phyloP scores from a whole-genome alignment of 2,113 vertebrate species.

The Gnathonemus echidnorhynchus region DNA sequence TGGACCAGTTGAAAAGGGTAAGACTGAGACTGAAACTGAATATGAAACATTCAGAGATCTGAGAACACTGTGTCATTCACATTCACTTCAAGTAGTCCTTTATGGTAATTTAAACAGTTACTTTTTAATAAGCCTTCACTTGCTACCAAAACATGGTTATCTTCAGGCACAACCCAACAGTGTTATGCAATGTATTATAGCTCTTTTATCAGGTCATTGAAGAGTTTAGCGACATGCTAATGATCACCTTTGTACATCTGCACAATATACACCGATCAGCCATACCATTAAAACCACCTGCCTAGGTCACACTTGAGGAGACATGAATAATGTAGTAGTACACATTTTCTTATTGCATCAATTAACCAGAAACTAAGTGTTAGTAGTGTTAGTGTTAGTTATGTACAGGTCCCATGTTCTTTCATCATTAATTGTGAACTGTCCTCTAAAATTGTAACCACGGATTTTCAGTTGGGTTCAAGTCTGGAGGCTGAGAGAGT shows the following conservation, averaged over 20 bases:
- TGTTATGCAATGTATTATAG: background rate
- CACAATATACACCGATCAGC: background rate
- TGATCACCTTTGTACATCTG: background rate
- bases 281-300: no score
- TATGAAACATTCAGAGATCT: background rate
- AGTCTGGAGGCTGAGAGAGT: no score
- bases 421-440: no score
- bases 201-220: background rate
- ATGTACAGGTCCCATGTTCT: no score
- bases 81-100: background rate
- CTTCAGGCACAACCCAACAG: background rate
- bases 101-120: background rate
- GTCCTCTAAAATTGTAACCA: no score
- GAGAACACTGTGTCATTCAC: background rate
- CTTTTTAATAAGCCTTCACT: background rate
- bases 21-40: background rate
- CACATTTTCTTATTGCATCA: no score
- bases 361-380: no score
- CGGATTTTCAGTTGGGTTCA: no score
- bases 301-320: no score
- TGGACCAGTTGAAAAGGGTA: background rate
- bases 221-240: background rate
- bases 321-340: no score
- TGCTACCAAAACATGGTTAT: background rate
- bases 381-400: no score